Evolutionary conservation across 2,113 vertebrate genomes (phyloP).

Genomic region (Rhea pennata): DNA sequence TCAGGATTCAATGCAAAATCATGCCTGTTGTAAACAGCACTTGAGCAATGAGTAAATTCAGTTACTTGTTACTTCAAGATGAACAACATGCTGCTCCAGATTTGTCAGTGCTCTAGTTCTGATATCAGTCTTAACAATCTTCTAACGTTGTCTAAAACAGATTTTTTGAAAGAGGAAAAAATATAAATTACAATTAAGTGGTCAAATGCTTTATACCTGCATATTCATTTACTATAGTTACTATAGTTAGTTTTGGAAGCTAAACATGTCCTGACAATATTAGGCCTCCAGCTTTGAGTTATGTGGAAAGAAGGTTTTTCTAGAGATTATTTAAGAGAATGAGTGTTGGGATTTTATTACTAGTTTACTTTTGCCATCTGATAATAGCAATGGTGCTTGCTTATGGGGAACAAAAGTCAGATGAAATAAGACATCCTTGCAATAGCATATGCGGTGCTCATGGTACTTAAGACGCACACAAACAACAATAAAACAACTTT

Average conservation of each 20-base stretch:
- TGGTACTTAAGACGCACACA: conserved; percentile 65
- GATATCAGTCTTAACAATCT: conserved; percentile 54
- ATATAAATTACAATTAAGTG: conserved; percentile 55
- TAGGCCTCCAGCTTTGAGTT: conserved; percentile 57
- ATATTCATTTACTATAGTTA: conserved; percentile 52
- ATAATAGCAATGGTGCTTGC: conserved; percentile 52
- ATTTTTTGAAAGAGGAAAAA: no score
- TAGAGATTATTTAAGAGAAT: conserved; percentile 50
- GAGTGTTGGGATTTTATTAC: conserved; percentile 48
- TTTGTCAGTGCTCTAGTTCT: conserved; percentile 44
- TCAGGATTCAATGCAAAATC: neutral
- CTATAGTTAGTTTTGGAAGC: conserved; percentile 52
- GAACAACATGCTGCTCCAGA: conserved; percentile 21
- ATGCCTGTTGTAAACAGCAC: neutral
- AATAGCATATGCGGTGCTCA: conserved; percentile 63
- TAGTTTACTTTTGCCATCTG: conserved; percentile 64
- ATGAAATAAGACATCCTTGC: conserved; percentile 68
- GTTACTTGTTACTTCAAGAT: neutral
- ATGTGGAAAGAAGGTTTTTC: conserved; percentile 58
- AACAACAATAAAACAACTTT: conserved; percentile 72
- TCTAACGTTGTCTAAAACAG: conserved; percentile 10
- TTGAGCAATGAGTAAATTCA: neutral
- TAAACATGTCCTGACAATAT: conserved; percentile 26
- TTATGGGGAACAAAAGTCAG: conserved; percentile 63
- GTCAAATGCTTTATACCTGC: conserved; percentile 59